Evolutionary conservation across 2,797 vertebrate genomes (phyloP), one percentile per base, ranked within the genome.

Genomic region (Microctenopoma steveboyesi): DNA sequence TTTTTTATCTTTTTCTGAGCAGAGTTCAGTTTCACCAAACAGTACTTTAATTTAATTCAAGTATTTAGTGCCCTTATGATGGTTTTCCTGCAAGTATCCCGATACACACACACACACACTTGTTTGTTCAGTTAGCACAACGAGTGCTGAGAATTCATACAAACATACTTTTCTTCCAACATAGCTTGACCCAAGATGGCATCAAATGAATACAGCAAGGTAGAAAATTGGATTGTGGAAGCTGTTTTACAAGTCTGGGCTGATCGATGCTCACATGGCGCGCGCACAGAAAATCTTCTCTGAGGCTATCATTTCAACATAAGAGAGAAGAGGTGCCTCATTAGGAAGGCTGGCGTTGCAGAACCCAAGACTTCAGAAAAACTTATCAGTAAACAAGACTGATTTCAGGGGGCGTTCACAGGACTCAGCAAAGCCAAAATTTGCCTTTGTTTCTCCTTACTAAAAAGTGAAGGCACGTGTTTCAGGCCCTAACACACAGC

Each of bases 231-330:
- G 81, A 86, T 83, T 78, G 69, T 83, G 76, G 82, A 88, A 79
- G 82, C 78, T 72, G 81, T 79, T 80, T 75, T 78, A 86, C 87
- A 89, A 88, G 89, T 89, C 88, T 78, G 84, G 83, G 72, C 90
- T 79, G 84, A 91, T 89, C 85, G 22, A 88, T 87, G 84, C 61
- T 74, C 51, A 54, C 67, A 58, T 69, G 63, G 76, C 45, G 28
- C 39, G 33, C 30, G 28, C 79, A 75, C 59, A 84, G 71, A 87
- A 89, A 76, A 81, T 87, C 77, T 91, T 83, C 87, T 91, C 88
- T 71, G 64, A 76, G 87, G 85, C 85, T 84, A 86, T 89, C 58
- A 71, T 82, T 89, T 88, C 83, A 72, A 84, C 88, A 87, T 64
- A 57, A 72, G 78, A 84, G 72, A 78, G 35, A 55, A 76, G 78